A percentile compares a stretch with the other conserved stretches of the same genome.
Evolutionary conservation across 2,113 vertebrate genomes (phyloP).

Genomic region (Nothoprocta pentlandii): DNA sequence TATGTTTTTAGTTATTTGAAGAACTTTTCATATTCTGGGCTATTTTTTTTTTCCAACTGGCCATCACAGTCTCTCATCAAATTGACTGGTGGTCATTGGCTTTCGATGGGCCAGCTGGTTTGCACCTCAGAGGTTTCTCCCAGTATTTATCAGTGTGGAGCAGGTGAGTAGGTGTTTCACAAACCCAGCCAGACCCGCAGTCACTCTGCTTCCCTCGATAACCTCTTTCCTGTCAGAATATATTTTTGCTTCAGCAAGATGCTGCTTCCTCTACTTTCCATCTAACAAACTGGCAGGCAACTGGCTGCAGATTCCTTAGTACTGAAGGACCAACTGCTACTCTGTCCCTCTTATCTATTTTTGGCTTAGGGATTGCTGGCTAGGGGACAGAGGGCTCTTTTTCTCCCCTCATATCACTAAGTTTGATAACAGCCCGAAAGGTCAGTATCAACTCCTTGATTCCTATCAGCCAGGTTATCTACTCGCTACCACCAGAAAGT

Average conservation of each 20-base stretch:
- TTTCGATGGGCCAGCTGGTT: background rate
- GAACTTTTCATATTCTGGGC: background rate
- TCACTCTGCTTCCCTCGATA: background rate
- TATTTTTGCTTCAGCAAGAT: background rate
- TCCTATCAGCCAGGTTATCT: background rate
- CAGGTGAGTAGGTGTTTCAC: background rate
- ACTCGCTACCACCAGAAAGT: background rate
- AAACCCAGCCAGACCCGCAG: background rate
- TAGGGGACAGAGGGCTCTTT: background rate
- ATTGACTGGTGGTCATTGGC: accelerated
- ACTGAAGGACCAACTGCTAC: background rate
- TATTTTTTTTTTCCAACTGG: background rate
- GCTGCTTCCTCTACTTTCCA: background rate
- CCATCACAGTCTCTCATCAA: background rate
- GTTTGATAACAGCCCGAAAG: background rate
- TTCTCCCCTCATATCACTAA: background rate
- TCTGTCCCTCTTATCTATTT: background rate
- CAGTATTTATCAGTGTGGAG: background rate
- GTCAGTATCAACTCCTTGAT: background rate
- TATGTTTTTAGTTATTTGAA: background rate
- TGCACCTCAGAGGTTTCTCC: background rate
- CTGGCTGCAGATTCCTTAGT: background rate
- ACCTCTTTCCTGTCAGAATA: accelerated
- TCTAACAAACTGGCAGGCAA: background rate
- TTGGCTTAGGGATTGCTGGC: background rate